Evolutionary conservation across 2,888 invertebrate genomes (phyloP), one percentile per base, ranked within the genome.

Genomic region (Pyralis farinalis): DNA sequence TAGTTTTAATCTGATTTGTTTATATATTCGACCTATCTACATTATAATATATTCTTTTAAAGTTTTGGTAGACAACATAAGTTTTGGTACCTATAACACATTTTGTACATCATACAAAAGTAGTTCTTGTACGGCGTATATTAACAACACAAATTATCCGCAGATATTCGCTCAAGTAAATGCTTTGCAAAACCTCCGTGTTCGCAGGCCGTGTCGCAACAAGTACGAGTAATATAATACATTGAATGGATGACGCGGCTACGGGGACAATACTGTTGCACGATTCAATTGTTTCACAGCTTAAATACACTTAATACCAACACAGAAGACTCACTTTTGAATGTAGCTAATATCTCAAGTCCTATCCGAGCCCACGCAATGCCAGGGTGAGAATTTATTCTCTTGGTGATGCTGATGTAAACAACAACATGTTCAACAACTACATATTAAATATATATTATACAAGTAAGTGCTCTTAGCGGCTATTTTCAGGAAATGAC

Each of bases 141-240:
- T 40, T 28, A 34, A 30, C 34, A 34, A 12, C n/a, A 10, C 10
- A 9, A 25, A 32, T 12, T n/a, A 20, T 33, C n/a, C 27, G 9
- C 33, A 37, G 22, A 29, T 35, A 37, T 33, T 40, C 32, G 50
- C 58, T 47, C 46, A 51, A 58, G 57, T 57, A 49, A 66, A 16
- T 65, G 65, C 71, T 74, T 79, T 73, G 74, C 70, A 74, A 79
- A 70, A 55, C 62, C 63, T 55, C 58, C 67, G 65, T 72, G 71
- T 70, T 68, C 67, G 63, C 62, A 56, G 44, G 62, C 58, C 64
- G 56, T 83, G 37, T 37, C 37, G 37, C 30, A 37, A 37, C 37
- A 9, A 21, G 25, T 9, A n/a, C 7, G 20, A 11, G 30, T 29
- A 37, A 31, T 30, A 37, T 34, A 36, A 37, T 37, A 37, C 80